phyloP scores from a whole-genome alignment of 2,797 vertebrate species.

The Falco columbarius region DNA sequence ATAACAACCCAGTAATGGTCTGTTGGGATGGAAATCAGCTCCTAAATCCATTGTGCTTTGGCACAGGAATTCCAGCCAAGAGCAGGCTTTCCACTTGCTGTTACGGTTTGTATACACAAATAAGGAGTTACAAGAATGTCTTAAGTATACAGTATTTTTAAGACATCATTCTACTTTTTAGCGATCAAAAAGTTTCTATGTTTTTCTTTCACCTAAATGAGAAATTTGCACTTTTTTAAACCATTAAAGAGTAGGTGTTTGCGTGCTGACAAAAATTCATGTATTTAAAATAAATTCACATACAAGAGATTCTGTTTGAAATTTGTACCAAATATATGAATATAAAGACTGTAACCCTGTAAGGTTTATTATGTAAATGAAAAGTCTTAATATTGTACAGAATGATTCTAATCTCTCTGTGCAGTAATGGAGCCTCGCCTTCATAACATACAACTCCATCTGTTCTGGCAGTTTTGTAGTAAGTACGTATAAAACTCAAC shows the following conservation, averaged over 20 bases:
- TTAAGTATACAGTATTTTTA: background rate
- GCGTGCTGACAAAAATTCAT: background rate
- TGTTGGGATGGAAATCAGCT: background rate
- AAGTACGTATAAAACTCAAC: background rate
- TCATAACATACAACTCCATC: slow-evolving; percentile 34
- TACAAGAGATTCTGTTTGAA: slow-evolving; percentile 12
- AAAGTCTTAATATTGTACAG: slow-evolving; percentile 52
- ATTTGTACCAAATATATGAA: background rate
- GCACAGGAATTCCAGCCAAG: background rate
- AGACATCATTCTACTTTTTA: background rate
- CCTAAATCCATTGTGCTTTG: background rate
- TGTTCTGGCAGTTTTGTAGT: slow-evolving; percentile 49
- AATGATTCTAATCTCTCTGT: slow-evolving; percentile 58
- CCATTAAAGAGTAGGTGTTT: background rate
- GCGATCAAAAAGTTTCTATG: background rate
- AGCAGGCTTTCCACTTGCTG: background rate
- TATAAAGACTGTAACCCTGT: slow-evolving; percentile 36
- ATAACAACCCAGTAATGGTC: background rate
- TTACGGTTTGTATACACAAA: background rate
- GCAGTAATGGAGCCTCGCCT: slow-evolving; percentile 25
- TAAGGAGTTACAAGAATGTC: background rate
- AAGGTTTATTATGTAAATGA: slow-evolving; percentile 63
- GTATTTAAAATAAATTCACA: background rate
- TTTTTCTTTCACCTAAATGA: background rate
- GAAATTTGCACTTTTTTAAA: background rate